Percentiles rank a stretch among this genome's conserved stretches.
Conservation (phyloP, 2,113 vertebrate species). For the Gadus chalcogrammus region DNA sequence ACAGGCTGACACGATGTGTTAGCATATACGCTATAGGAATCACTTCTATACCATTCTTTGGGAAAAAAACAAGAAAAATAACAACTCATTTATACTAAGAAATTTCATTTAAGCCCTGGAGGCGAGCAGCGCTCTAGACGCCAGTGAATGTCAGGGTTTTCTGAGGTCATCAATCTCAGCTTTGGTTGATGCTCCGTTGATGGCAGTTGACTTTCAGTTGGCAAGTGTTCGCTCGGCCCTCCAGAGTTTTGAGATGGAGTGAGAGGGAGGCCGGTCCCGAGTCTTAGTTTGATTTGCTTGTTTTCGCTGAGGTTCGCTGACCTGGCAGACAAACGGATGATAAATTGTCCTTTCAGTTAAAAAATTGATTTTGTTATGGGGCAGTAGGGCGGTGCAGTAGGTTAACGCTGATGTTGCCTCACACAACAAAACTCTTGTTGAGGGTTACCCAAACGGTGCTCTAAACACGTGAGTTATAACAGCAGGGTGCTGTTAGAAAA, state of each 20-base stretch:
- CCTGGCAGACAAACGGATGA: constrained; percentile 52
- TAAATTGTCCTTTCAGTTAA: constrained; percentile 47
- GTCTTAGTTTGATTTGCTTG: constrained; percentile 46
- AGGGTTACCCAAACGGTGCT: too few relatives aligned
- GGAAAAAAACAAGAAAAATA: not conserved
- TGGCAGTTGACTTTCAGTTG: constrained; percentile 27
- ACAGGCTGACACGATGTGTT: too few relatives aligned
- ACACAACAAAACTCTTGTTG: too few relatives aligned
- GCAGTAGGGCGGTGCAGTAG: too few relatives aligned
- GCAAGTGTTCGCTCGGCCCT: constrained; percentile 31
- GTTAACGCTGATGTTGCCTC: too few relatives aligned
- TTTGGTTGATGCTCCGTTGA: constrained; percentile 15
- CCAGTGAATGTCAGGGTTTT: constrained; percentile 4
- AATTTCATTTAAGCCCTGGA: not conserved
- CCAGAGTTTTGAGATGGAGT: constrained; percentile 20
- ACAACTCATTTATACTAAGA: not conserved
- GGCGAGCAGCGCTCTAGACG: not conserved
- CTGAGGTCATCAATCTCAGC: constrained; percentile 19
- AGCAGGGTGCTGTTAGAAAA: too few relatives aligned
- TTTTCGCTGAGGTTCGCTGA: constrained; percentile 58
- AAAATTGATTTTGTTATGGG: constrained; percentile 56
- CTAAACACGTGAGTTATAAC: too few relatives aligned
- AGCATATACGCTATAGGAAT: too few relatives aligned
- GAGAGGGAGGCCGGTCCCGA: constrained; percentile 24
- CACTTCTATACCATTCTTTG: not conserved